Conservation (phyloP, 2,797 vertebrate genomes). For the Leptatherina wallacei region DNA sequence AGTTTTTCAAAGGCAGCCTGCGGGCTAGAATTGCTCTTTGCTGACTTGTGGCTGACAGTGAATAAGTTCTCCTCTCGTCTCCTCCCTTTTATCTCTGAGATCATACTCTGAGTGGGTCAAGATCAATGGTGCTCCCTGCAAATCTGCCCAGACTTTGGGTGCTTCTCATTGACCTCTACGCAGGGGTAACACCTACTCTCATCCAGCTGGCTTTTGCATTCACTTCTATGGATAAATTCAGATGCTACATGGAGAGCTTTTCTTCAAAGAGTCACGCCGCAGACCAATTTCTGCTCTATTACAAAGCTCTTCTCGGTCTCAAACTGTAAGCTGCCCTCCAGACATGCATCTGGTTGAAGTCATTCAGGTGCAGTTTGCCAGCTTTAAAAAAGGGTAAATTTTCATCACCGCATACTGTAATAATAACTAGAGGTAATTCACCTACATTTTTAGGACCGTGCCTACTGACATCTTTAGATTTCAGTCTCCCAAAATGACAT, state of each 20-base stretch:
- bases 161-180: constrained; percentile 80
- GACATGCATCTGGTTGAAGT: not conserved
- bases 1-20: constrained; percentile 84
- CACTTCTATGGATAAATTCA: constrained; percentile 47
- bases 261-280: constrained; percentile 29
- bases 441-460: not conserved
- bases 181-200: constrained; percentile 54
- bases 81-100: constrained; percentile 84
- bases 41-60: constrained; percentile 82
- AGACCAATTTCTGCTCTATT: constrained; percentile 1
- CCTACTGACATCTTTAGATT: constrained; percentile 13
- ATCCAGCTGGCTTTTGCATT: constrained; percentile 45
- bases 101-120: constrained; percentile 81
- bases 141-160: constrained; percentile 80
- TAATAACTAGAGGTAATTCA: not conserved
- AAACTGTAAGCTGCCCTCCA: not conserved
- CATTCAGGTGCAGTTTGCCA: not conserved
- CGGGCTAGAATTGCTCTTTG: constrained; percentile 83
- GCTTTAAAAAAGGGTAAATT: constrained; percentile 10
- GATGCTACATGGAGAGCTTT: constrained; percentile 4
- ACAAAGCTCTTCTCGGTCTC: constrained; percentile 11
- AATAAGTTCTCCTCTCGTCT: constrained; percentile 80
- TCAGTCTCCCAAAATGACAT: constrained; percentile 16
- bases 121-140: constrained; percentile 84
- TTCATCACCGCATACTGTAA: not conserved